Percentiles rank a stretch among this genome's conserved stretches.
Conservation (phyloP, 2,888 invertebrate genomes). For the Apotomis betuletana region DNA sequence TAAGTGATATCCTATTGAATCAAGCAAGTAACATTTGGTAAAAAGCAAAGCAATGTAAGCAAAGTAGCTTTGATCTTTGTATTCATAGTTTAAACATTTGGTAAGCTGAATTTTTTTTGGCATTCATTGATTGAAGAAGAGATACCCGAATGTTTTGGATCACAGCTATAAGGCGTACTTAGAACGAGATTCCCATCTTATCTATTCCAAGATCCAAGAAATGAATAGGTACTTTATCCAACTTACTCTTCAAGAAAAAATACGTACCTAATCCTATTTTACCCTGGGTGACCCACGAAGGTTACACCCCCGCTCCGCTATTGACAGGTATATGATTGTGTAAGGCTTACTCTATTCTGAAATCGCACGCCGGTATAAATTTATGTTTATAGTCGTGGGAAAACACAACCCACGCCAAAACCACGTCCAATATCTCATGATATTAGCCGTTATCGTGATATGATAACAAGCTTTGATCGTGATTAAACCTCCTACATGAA, state of each 20-base stretch:
- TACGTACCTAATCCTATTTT: not conserved
- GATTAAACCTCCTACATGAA: not conserved
- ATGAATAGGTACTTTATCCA: not conserved
- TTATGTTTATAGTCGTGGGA: slow-evolving; percentile 33
- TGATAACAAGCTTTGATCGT: slow-evolving; percentile 15
- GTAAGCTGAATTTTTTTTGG: too few relatives aligned
- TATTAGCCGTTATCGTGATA: slow-evolving; percentile 21
- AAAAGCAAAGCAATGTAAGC: too few relatives aligned
- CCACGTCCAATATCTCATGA: slow-evolving; percentile 4
- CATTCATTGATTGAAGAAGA: too few relatives aligned
- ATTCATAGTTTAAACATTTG: too few relatives aligned
- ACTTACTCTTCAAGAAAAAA: not conserved
- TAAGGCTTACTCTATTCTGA: not conserved
- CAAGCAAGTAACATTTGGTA: too few relatives aligned
- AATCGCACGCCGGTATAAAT: slow-evolving; percentile 13
- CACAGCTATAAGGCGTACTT: too few relatives aligned
- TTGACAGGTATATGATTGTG: slow-evolving; percentile 12
- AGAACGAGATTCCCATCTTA: too few relatives aligned
- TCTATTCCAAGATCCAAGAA: not conserved
- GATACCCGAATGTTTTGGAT: too few relatives aligned
- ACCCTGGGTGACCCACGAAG: not conserved
- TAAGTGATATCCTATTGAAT: too few relatives aligned
- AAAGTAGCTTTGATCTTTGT: too few relatives aligned
- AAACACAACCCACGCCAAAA: slow-evolving; percentile 5
- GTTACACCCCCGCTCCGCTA: not conserved